Conservation (phyloP, 2,888 invertebrate genomes). For the Exephanes ischioxanthus region DNA sequence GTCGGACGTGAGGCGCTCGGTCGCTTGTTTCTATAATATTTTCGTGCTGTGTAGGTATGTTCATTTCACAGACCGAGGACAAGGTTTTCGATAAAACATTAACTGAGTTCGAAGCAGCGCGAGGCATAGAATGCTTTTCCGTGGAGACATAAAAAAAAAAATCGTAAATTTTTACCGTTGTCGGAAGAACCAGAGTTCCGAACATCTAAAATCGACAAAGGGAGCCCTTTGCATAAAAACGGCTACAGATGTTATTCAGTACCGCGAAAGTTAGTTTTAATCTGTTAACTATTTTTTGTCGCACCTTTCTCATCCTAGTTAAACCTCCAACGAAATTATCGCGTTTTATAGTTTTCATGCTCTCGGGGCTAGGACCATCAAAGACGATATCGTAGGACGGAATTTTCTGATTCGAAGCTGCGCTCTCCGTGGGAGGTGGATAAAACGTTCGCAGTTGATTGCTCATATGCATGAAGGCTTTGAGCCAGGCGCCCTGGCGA, state of each 20-base stretch:
- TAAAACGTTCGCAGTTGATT: constrained; percentile 57
- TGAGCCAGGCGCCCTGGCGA: constrained; percentile 57
- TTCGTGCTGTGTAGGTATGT: too few species aligned
- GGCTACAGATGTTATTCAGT: background rate
- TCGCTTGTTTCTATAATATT: too few species aligned
- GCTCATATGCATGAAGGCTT: constrained; percentile 60
- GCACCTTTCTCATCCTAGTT: constrained; percentile 24
- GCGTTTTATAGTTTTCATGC: constrained; percentile 20
- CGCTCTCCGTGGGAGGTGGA: constrained; percentile 30
- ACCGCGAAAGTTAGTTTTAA: background rate
- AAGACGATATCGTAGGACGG: constrained; percentile 55
- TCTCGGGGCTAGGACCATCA: constrained; percentile 24
- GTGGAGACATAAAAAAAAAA: background rate
- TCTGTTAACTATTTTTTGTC: background rate
- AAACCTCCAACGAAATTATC: constrained; percentile 2
- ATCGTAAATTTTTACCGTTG: background rate
- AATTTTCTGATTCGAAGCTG: constrained; percentile 15
- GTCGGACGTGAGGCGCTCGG: too few species aligned
- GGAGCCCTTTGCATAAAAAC: background rate
- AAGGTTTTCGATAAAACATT: too few species aligned
- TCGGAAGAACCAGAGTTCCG: too few species aligned
- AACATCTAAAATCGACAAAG: background rate
- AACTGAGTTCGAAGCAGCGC: too few species aligned
- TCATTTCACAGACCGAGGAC: too few species aligned
- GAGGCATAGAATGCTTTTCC: too few species aligned